These are phyloP conservation scores for Helleia helle DNA, from an alignment of 2,888 invertebrate genomes.

Conservation along the genomic window DNA sequence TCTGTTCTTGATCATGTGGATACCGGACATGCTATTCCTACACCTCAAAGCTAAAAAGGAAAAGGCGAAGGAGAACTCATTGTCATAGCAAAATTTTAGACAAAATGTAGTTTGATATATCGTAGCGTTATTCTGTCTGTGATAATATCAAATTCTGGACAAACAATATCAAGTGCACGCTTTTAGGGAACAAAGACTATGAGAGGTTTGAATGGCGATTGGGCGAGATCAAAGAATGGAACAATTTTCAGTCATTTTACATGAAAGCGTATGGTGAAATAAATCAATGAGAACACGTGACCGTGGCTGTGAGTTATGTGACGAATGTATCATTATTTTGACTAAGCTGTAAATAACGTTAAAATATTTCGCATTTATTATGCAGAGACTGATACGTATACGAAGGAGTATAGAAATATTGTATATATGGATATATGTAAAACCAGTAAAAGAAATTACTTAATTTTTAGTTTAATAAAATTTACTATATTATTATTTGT, in stretches of 20 bases:
- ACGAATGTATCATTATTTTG: not conserved
- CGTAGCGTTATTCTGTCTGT: slow-evolving; percentile 6
- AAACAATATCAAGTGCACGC: too few relatives aligned
- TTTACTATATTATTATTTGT: not conserved
- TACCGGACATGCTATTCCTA: slow-evolving; percentile 68
- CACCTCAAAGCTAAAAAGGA: slow-evolving; percentile 41
- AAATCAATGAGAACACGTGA: not conserved
- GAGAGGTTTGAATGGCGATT: too few relatives aligned
- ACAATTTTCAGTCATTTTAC: too few relatives aligned
- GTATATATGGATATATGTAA: not conserved
- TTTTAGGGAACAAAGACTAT: too few relatives aligned
- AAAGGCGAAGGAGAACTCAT: slow-evolving; percentile 29
- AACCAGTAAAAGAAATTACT: not conserved
- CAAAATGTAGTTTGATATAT: slow-evolving; percentile 1
- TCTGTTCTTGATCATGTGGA: slow-evolving; percentile 72
- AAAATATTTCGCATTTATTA: not conserved
- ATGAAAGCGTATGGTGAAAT: not conserved
- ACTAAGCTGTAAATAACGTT: not conserved
- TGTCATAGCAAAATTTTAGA: slow-evolving; percentile 25
- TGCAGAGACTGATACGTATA: slow-evolving; percentile 3
- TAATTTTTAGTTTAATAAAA: not conserved
- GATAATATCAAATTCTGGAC: slow-evolving; percentile 10
- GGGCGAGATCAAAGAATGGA: too few relatives aligned
- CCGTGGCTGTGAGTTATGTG: slow-evolving; percentile 2
- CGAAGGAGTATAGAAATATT: not conserved